Evolutionary conservation across 2,113 vertebrate genomes (phyloP).

Genomic region (Microtus montanus): DNA sequence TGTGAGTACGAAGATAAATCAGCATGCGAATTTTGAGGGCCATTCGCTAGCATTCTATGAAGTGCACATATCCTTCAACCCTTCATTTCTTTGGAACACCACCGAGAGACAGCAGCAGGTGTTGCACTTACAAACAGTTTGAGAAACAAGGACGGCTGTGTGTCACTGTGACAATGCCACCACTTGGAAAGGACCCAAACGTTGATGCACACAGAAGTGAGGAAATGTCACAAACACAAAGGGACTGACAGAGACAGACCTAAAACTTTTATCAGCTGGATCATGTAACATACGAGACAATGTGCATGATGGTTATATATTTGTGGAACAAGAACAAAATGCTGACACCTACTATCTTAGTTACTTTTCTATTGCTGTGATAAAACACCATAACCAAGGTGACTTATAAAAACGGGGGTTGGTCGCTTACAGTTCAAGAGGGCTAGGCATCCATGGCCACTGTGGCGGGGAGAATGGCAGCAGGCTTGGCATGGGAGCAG

Average conservation of each 20-base stretch:
- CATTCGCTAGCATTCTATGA: conserved; percentile 2
- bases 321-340: not conserved
- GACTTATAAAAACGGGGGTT: not conserved
- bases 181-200: not conserved
- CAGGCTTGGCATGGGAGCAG: not conserved
- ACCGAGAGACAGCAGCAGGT: conserved; percentile 23
- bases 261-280: not conserved
- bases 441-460: not conserved
- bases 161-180: not conserved
- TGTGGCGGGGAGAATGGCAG: not conserved
- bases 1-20: not conserved
- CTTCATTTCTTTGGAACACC: conserved; percentile 3
- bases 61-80: not conserved
- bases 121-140: not conserved
- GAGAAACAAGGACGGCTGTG: not conserved
- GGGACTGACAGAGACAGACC: not conserved
- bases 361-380: not conserved
- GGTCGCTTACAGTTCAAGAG: not conserved
- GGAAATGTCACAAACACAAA: not conserved
- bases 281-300: not conserved
- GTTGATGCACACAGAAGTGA: not conserved
- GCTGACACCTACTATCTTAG: not conserved
- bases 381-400: not conserved
- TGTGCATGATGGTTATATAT: not conserved
- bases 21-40: not conserved